Base-by-base conservation (phyloP, 2,113 vertebrate species). In the Pogona vitticeps region DNA sequence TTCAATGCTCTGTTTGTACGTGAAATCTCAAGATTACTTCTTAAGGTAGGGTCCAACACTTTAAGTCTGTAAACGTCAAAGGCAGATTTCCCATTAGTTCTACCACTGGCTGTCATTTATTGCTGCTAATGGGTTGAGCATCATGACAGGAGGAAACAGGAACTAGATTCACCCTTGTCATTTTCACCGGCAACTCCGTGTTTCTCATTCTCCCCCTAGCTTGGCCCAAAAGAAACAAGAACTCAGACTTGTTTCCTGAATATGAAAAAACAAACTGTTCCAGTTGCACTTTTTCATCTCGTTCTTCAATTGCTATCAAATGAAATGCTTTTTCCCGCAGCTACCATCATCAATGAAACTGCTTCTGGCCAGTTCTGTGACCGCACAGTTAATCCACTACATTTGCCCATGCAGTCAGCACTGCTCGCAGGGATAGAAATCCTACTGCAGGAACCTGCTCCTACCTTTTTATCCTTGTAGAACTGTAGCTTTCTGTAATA, bases 1-100 rank as follows among this genome's bases (percentile, higher is more conserved):
- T 20, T 87, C 76, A 91, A 73, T 92, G 94, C 92, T 94, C 58
- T 7, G 94, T 93, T 94, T 91, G 90, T 70, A 79, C 52, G 76
- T 86, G 76, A 6, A 78, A 88, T 75, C 82, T 86, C 85, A 3
- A 80, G 81, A 90, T n/a, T 63, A 70, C 85, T 89, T 86, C 56
- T 93, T 87, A 70, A 72, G 42, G 33, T 18, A 61, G 63, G 70
- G 89, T 12, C 85, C 26, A 84, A 77, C 83, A 38, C 15, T 61
- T 46, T 79, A 71, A 86, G 40, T 40, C 40, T 86, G 85, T 26
- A 83, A 85, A 73, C 3, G n/a, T 70, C 10, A 23, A 46, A 8
- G 2, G 63, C 33, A 76, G 63, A 52, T 71, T 28, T 79, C 68
- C 76, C 52, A 63, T 73, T 73, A 42, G 65, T 42, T 33, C 7